Conservation (phyloP, 1,140 invertebrate genomes). For the Reticulitermes speratus region DNA sequence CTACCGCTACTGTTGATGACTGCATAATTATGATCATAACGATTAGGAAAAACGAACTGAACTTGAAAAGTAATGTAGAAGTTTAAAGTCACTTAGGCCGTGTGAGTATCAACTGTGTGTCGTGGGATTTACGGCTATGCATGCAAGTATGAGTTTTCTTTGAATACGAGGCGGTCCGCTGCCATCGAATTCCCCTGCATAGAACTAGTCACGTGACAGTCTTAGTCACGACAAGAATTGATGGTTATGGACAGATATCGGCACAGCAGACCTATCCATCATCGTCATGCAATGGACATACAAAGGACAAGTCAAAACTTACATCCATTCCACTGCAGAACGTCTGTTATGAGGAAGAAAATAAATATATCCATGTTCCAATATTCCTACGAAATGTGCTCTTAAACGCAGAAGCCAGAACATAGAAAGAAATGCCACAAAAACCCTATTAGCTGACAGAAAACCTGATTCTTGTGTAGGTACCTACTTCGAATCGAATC, state of each 20-base stretch:
- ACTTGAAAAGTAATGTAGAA: too few species aligned
- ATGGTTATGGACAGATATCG: constrained; percentile 11
- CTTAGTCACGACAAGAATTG: constrained; percentile 7
- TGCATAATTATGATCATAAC: too few species aligned
- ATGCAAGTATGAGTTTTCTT: neutral
- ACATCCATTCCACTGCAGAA: neutral
- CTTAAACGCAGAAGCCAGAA: too few species aligned
- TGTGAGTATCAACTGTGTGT: neutral
- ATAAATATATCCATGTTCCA: too few species aligned
- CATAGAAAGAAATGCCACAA: too few species aligned
- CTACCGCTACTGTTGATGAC: too few species aligned
- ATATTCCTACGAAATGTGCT: too few species aligned
- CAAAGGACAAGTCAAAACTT: neutral
- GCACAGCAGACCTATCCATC: constrained; percentile 3
- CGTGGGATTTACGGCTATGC: neutral
- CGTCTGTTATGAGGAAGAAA: neutral
- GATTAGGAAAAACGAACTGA: too few species aligned
- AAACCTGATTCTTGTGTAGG: too few species aligned
- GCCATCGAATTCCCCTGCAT: neutral
- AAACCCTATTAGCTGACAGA: too few species aligned
- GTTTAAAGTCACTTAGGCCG: too few species aligned
- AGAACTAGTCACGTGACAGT: neutral
- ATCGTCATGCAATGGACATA: neutral
- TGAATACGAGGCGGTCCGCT: neutral
- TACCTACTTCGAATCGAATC: too few species aligned